phyloP scores from a whole-genome alignment of 2,888 invertebrate species.

The Agriotes lineatus region DNA sequence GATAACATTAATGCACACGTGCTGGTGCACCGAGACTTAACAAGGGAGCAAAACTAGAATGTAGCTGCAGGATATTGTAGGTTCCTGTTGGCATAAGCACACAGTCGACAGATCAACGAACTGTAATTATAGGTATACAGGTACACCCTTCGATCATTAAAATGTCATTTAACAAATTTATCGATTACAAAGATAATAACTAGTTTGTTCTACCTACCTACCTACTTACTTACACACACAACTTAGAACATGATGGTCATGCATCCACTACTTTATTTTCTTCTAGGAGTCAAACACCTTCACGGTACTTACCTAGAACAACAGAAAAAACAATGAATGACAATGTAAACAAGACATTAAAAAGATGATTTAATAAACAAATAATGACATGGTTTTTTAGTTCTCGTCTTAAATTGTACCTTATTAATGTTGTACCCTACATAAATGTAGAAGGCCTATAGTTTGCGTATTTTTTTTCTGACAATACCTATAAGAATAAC shows the following conservation, averaged over 20 bases:
- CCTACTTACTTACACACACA: conserved; percentile 8
- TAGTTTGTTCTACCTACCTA: conserved; percentile 24
- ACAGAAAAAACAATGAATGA: background rate
- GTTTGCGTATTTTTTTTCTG: too few species aligned
- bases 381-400: too few species aligned
- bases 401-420: too few species aligned
- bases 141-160: conserved; percentile 37
- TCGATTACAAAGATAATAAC: conserved; percentile 36
- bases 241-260: conserved; percentile 4
- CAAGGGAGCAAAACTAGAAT: background rate
- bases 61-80: background rate
- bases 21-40: background rate
- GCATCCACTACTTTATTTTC: background rate
- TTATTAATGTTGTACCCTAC: too few species aligned
- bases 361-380: too few species aligned
- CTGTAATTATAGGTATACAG: conserved; percentile 35
- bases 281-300: background rate
- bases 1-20: conserved; percentile 17
- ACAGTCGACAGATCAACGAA: conserved; percentile 30
- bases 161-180: conserved; percentile 39
- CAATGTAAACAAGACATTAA: too few species aligned
- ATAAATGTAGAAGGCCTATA: too few species aligned
- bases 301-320: conserved; percentile 18
- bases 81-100: background rate
- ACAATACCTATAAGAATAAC: too few species aligned